Base-by-base conservation (phyloP, 2,888 invertebrate genomes). In the Eulithis testata region DNA sequence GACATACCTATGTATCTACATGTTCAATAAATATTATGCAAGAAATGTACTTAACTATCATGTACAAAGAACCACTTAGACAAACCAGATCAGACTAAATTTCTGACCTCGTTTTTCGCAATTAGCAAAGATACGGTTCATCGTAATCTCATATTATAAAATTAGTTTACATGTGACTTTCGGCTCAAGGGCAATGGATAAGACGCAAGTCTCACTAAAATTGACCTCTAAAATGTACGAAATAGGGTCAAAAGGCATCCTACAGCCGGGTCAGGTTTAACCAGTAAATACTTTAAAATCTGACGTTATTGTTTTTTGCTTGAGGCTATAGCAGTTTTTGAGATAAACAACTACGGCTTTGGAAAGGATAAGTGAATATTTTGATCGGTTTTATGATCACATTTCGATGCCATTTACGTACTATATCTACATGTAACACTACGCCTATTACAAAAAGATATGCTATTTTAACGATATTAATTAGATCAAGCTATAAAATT, bases 1-100 rank as follows among this genome's bases (percentile, higher is more conserved):
- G 63, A 69, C 74, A 72, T 80, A 73, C 37, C 21, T 21, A 21
- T 21, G 52, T 71, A 72, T 56, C 55, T 74, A 72, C 63, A 71
- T 71, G 66, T 56, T 67, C 63, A 67, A 66, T 70, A 70, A 63
- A 72, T 63, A 68, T 57, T 72, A 75, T 64, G 67, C 77, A 74
- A 75, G 69, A 71, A 65, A 74, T 75, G 74, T 70, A 69, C 75
- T 40, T 74, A 77, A 5, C 11, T 44, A 44, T 74, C 73, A 69
- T 66, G 69, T 69, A 45, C 31, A 36, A 60, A 52, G 37, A 52
- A 36, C 8, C 12, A 12, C n/a, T 12, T 45, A 49, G 9, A 50
- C 12, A 43, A 55, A 43, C 4, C 14, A 51, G 53, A 53, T 52
- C 51, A 11, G 27, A 36, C 58, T 57, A 60, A 63, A 66, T 62